Percentiles rank a stretch among this genome's conserved stretches.
Conservation (phyloP, 2,113 vertebrate species). For the Siphamia tubifer region DNA sequence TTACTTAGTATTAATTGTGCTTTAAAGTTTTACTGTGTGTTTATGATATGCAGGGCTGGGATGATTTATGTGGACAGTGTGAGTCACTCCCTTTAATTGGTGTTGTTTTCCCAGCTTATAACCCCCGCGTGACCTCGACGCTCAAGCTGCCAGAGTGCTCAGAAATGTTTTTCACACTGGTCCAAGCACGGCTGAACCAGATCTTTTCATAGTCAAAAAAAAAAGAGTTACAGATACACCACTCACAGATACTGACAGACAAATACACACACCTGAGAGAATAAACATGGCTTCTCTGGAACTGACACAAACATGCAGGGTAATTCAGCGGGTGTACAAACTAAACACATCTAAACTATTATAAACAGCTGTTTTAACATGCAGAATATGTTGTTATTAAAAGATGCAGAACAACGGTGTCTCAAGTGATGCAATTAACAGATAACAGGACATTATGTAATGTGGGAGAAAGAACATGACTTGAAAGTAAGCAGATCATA, state of each 20-base stretch:
- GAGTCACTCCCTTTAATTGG: constrained; percentile 84
- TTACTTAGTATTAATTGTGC: constrained; percentile 89
- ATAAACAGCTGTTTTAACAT: constrained; percentile 51
- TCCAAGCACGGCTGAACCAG: constrained; percentile 27
- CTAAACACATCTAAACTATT: constrained; percentile 52
- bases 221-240: neutral
- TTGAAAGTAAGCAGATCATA: constrained; percentile 42
- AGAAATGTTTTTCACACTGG: neutral
- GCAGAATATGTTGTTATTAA: constrained; percentile 32
- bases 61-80: constrained; percentile 87
- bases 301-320: constrained; percentile 6
- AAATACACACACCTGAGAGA: constrained; percentile 21
- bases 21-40: constrained; percentile 91
- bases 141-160: constrained; percentile 22
- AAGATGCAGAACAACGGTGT: constrained; percentile 27
- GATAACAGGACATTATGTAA: constrained; percentile 45
- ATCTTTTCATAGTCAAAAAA: constrained; percentile 13
- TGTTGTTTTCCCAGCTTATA: constrained; percentile 72
- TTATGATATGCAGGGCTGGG: constrained; percentile 83
- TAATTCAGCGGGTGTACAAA: constrained; percentile 12
- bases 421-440: constrained; percentile 50
- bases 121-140: constrained; percentile 60
- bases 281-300: constrained; percentile 26
- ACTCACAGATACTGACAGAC: constrained; percentile 25
- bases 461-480: constrained; percentile 1